Conservation (phyloP, 1,140 invertebrate genomes). For the Orchesella cincta region DNA sequence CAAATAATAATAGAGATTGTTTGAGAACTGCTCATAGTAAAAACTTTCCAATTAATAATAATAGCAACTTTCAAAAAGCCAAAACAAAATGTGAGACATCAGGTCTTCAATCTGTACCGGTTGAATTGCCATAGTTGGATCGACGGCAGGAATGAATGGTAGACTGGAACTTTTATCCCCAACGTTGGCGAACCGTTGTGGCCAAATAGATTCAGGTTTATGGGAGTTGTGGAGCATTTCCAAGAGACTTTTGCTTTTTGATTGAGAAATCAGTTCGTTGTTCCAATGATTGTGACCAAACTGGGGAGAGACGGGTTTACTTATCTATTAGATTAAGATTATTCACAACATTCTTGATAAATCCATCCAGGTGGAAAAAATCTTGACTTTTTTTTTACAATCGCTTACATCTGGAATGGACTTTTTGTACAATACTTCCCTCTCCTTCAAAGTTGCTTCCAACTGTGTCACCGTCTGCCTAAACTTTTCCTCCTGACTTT, state of each 20-base stretch:
- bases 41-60: neutral
- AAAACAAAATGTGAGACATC: neutral
- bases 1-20: too few relatives aligned
- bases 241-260: constrained; percentile 33
- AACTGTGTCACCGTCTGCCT: constrained; percentile 16
- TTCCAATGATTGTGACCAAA: constrained; percentile 14
- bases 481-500: constrained; percentile 35
- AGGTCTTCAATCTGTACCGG: neutral
- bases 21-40: too few relatives aligned
- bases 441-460: constrained; percentile 31
- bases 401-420: constrained; percentile 14
- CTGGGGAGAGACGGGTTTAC: neutral
- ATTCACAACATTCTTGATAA: neutral
- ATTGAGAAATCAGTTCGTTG: constrained; percentile 30
- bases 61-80: neutral
- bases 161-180: constrained; percentile 42
- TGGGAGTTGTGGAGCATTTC: constrained; percentile 33
- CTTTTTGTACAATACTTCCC: constrained; percentile 18
- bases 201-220: constrained; percentile 24
- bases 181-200: constrained; percentile 9
- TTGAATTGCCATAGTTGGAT: neutral
- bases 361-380: neutral
- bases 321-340: constrained; percentile 1
- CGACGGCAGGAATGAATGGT: constrained; percentile 36
- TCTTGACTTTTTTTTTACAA: neutral